Evolutionary conservation across 2,113 vertebrate genomes (phyloP).

Genomic region (Oryzias woworae): DNA sequence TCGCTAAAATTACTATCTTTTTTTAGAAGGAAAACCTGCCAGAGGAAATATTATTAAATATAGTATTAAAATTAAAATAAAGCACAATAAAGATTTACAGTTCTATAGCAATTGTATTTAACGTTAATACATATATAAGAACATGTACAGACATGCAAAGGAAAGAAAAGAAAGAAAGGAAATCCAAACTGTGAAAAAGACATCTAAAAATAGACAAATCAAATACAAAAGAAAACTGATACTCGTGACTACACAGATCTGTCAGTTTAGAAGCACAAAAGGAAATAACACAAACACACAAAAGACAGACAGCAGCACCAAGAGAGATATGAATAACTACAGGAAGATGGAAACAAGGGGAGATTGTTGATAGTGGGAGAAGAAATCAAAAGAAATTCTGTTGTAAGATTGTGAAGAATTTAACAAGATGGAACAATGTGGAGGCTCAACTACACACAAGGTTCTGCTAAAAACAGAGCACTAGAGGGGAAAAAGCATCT

Average conservation of each 20-base stretch:
- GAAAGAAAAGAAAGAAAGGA: neutral
- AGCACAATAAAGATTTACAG: neutral
- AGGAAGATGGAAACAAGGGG: slow-evolving; percentile 61
- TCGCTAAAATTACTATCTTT: too few relatives aligned
- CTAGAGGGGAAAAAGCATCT: slow-evolving; percentile 21
- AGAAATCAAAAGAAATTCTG: slow-evolving; percentile 30
- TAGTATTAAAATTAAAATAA: neutral
- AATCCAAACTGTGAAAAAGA: slow-evolving; percentile 2
- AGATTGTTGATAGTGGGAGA: slow-evolving; percentile 44
- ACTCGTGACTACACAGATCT: slow-evolving; percentile 6
- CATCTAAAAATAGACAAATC: slow-evolving; percentile 25
- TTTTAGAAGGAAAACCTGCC: too few relatives aligned
- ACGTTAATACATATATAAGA: neutral
- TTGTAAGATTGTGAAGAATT: slow-evolving; percentile 14
- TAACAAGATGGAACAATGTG: slow-evolving; percentile 49
- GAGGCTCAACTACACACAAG: slow-evolving; percentile 40
- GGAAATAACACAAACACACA: slow-evolving; percentile 25
- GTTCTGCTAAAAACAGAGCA: slow-evolving; percentile 27
- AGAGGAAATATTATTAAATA: too few relatives aligned
- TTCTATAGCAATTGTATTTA: too few relatives aligned
- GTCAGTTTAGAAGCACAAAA: slow-evolving; percentile 20
- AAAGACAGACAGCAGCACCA: slow-evolving; percentile 15
- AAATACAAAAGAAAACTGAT: slow-evolving; percentile 33
- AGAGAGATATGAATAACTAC: slow-evolving; percentile 50
- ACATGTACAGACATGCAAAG: neutral